Base-by-base conservation (phyloP, 30 jellyfish, hydroid and myxozoan genomes). In the Euphysa ruthae region DNA sequence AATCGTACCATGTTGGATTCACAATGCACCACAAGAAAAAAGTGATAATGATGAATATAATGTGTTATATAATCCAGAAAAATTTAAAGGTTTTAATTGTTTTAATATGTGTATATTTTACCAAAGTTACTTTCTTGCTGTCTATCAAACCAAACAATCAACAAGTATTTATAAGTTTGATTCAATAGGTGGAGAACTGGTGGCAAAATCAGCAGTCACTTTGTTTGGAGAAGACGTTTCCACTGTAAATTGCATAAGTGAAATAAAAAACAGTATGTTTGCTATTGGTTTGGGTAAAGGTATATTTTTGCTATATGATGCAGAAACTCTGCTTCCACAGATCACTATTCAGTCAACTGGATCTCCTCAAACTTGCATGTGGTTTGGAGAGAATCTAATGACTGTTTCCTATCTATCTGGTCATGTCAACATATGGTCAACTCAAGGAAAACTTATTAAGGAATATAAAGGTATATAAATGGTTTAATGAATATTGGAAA, bases 261-360 rank as follows among this genome's bases (percentile, higher is more conserved):
- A 71, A n/a, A 56, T 82, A 64, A 74, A 70, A 35, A 44, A 79
- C 35, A 77, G 63, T 28, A 51, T 12, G 28, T 44, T 81, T 69
- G 94, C 93, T 49, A 34, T 88, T 46, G 94, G 97, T 23, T 51
- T 88, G 66, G 80, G 64, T 32, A 71, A 83, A 49, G 97, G 97
- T 5, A 31, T 88, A 4, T 79, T 88, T 71, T 82, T 66, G 31
- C 66, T 79, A 19, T 58, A 81, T 15, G 44, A 76, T 43, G 42
- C 75, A 15, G 56, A 16, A 20, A 55, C 74, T 6, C 64, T 88
- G 43, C 85, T 73, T 3, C 34, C 58, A 20, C 6, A 24, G 15
- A 54, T 90, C 3, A 65, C 80, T 35, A 58, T 88, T 35, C 97
- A 79, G 61, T 82, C 94, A 3, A 85, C 82, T 57, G 97, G 97